These are phyloP conservation scores for Chiroxiphia lanceolata DNA, from an alignment of 2,797 vertebrate genomes.

Conservation along the genomic window DNA sequence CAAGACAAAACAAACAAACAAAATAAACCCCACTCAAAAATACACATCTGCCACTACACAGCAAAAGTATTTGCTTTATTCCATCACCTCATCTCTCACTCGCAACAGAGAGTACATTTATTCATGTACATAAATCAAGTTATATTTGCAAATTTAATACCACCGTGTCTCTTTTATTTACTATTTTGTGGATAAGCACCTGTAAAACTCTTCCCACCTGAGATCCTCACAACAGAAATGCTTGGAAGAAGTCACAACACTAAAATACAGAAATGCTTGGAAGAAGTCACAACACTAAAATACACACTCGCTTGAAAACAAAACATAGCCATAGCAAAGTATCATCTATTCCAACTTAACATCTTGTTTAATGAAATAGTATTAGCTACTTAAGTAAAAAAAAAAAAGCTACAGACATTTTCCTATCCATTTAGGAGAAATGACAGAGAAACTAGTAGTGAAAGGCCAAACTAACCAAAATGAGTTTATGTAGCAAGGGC, in stretches of 20 bases:
- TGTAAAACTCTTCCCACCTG: not conserved
- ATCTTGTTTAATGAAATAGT: not conserved
- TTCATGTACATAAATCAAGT: not conserved
- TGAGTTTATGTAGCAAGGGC: not conserved
- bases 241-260: too few species aligned
- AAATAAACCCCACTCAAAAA: not conserved
- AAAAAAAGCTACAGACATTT: not conserved
- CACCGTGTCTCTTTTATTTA: not conserved
- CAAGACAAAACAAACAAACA: not conserved
- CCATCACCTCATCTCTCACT: not conserved
- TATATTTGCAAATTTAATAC: not conserved
- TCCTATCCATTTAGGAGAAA: not conserved
- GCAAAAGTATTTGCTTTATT: not conserved
- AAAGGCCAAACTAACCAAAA: not conserved
- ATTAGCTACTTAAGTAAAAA: not conserved
- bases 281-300: not conserved
- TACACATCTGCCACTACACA: not conserved
- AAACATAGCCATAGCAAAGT: not conserved
- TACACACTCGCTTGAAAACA: not conserved
- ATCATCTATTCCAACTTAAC: not conserved
- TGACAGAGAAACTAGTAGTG: not conserved
- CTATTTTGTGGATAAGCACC: not conserved
- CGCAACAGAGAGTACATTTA: not conserved
- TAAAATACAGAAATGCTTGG: not conserved
- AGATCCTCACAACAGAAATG: not conserved